A percentile compares a stretch with the other conserved stretches of the same genome.
Evolutionary conservation across 2,113 vertebrate genomes (phyloP).

Genomic region (Macaca mulatta): DNA sequence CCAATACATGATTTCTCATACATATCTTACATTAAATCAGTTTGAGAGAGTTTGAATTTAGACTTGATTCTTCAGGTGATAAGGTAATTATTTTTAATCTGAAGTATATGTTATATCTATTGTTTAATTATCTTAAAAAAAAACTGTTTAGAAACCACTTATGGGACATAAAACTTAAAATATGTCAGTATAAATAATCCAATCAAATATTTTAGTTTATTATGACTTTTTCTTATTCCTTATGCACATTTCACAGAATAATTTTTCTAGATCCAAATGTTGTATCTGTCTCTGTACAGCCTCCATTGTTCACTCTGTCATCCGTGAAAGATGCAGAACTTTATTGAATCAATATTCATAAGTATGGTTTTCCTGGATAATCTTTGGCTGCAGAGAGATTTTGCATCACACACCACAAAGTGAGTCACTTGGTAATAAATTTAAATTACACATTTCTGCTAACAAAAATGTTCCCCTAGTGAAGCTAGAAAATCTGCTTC

Average conservation of each 20-base stretch:
- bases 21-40: not conserved
- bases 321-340: not conserved
- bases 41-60: not conserved
- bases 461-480: not conserved
- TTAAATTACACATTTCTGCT: not conserved
- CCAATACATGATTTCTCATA: not conserved
- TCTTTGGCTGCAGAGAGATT: not conserved
- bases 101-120: not conserved
- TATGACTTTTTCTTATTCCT: not conserved
- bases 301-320: not conserved
- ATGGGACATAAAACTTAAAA: not conserved
- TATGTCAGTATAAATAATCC: not conserved
- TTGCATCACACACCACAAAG: not conserved
- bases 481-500: not conserved
- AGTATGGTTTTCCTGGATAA: not conserved
- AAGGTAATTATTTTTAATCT: not conserved
- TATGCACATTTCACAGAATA: not conserved
- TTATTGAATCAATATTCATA: not conserved
- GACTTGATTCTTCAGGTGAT: not conserved
- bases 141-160: not conserved
- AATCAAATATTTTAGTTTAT: not conserved
- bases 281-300: not conserved
- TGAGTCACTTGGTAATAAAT: not conserved
- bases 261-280: not conserved
- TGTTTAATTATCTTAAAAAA: not conserved